Evolutionary conservation across 2,888 invertebrate species (phyloP).

Genomic region (Fissipunctia ypsillon): DNA sequence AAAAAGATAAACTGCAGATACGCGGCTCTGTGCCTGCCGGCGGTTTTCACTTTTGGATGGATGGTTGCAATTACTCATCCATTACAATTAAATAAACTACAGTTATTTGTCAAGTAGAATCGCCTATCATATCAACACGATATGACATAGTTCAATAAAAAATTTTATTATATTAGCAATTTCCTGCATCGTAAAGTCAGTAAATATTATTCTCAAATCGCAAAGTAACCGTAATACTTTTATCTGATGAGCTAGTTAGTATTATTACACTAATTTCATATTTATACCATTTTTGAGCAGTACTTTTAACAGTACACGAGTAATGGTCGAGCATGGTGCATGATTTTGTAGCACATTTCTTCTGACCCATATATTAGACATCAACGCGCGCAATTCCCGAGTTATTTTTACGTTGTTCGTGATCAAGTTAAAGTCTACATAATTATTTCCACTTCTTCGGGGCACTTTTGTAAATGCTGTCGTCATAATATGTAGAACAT

Average conservation of each 20-base stretch:
- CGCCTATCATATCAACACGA: neutral
- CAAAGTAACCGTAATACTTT: slow-evolving; percentile 51
- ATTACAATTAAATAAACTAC: slow-evolving; percentile 17
- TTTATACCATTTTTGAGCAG: slow-evolving; percentile 32
- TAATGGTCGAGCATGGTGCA: slow-evolving; percentile 21
- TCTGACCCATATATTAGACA: slow-evolving; percentile 82
- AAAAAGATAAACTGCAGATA: slow-evolving; percentile 61
- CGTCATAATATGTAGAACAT: slow-evolving; percentile 24
- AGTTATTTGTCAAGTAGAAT: neutral
- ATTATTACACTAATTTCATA: slow-evolving; percentile 46
- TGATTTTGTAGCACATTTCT: slow-evolving; percentile 36
- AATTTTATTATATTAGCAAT: slow-evolving; percentile 3
- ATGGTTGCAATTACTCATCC: slow-evolving; percentile 34
- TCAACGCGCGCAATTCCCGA: slow-evolving; percentile 80
- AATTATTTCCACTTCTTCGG: slow-evolving; percentile 21
- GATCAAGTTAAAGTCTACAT: neutral
- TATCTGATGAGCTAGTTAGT: slow-evolving; percentile 52
- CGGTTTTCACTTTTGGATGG: slow-evolving; percentile 52
- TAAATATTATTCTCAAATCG: slow-evolving; percentile 19
- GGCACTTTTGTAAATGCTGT: neutral
- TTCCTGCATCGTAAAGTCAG: neutral
- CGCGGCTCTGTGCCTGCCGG: slow-evolving; percentile 43
- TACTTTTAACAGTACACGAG: slow-evolving; percentile 40
- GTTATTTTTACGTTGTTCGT: neutral
- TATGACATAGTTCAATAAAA: slow-evolving; percentile 6